Evolutionary conservation across 2,113 vertebrate genomes (phyloP), one percentile per base, ranked within the genome.

Genomic region (Apteryx mantelli): DNA sequence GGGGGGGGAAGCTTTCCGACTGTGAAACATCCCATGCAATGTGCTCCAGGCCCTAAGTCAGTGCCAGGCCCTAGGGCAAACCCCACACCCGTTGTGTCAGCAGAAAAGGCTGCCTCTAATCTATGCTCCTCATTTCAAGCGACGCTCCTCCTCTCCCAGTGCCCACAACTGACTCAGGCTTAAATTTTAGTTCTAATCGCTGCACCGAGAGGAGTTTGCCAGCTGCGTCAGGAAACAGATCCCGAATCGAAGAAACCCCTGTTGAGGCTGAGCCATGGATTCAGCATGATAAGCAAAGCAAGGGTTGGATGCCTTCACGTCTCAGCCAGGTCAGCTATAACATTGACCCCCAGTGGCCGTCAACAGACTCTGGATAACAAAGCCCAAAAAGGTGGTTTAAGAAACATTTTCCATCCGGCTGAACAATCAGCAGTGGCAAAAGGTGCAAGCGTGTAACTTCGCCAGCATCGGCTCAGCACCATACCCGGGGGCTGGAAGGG

Each of bases 71-170:
- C 79, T 9, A 75, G 75, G 7, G 12, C n/a, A 21, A 89, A 78
- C 63, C 92, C 56, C 17, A 34, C 50, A 7, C 81, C 88, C 81
- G 73, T 85, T 91, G 94, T 86, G 93, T 92, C 95, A 96, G 95
- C 90, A 86, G 88, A 75, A 84, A 89, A 90, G 20, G 36, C 82
- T 1, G 0, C 52, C 1, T 20, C 75, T 53, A 18, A 88, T 90
- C 90, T n/a, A 11, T 3, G 88, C 75, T 61, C 82, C n/a, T 32
- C 2, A 11, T 77, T 52, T 34, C 7, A 7, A 1, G 92, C 25
- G 2, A 38, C 5, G 56, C n/a, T 91, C 70, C 94, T 83, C 64
- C 80, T 86, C 77, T 55, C 78, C 48, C n/a, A 5, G 26, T 77
- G 77, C 88, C 92, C 82, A 42, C 4, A 48, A n/a, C 93, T 76